Conservation (phyloP, 2,797 vertebrate genomes). For the Macropus fuliginosus region DNA sequence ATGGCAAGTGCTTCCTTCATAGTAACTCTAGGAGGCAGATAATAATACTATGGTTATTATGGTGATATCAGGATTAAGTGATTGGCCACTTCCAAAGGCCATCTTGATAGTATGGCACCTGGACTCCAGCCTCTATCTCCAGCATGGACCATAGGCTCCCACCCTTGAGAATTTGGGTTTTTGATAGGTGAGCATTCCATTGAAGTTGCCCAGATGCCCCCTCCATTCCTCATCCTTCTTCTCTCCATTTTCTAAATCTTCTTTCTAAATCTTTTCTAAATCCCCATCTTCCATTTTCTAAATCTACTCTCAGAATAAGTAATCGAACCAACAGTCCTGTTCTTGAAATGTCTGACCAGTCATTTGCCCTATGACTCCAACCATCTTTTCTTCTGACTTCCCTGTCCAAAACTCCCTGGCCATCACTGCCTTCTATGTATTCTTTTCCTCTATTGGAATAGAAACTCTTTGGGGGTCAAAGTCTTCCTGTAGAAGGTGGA, state of each 20-base stretch:
- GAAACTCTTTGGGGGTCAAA: neutral
- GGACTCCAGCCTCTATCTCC: no score
- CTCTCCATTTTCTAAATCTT: neutral
- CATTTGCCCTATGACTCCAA: neutral
- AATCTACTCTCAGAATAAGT: neutral
- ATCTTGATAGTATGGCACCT: neutral
- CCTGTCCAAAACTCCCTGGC: neutral
- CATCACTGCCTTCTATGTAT: neutral
- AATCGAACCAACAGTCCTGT: neutral
- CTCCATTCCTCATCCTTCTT: neutral
- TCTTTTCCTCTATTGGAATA: neutral
- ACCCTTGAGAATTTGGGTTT: neutral
- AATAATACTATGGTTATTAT: neutral
- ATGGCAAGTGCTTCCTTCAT: neutral
- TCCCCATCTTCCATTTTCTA: neutral
- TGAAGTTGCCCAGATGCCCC: neutral
- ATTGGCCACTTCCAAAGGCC: neutral
- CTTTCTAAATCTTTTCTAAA: neutral
- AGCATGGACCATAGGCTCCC: neutral
- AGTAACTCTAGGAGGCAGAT: neutral
- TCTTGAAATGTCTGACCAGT: neutral
- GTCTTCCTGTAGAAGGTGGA: neutral
- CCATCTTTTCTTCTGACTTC: neutral
- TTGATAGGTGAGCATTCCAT: neutral
- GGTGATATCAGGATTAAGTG: neutral